Evolutionary conservation across 2,113 vertebrate genomes (phyloP).

Genomic region (Ahaetulla prasina): DNA sequence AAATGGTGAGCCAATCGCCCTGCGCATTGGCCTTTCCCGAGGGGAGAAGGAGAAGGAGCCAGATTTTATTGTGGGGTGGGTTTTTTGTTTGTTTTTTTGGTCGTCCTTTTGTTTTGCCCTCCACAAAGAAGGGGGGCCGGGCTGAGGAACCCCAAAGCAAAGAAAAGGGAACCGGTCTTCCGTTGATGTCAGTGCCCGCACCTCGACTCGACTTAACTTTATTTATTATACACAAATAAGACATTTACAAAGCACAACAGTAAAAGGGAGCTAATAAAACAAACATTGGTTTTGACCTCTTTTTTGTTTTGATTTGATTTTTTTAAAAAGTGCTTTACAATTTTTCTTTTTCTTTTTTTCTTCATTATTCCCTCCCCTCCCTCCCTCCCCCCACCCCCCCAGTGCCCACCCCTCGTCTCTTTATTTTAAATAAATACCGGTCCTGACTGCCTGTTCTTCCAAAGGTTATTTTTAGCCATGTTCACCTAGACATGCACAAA

Average conservation of each 20-base stretch:
- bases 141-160: constrained; percentile 53
- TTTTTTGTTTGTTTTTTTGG: background rate
- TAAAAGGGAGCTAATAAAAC: constrained; percentile 90
- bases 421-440: constrained; percentile 98
- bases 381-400: background rate
- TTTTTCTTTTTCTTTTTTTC: constrained; percentile 60
- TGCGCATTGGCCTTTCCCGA: constrained; percentile 52
- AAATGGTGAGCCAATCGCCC: constrained; percentile 39
- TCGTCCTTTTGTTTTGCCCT: constrained; percentile 40
- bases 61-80: background rate
- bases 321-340: constrained; percentile 98
- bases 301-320: constrained; percentile 51
- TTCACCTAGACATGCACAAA: constrained; percentile 80
- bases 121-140: constrained; percentile 55
- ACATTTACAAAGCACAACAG: constrained; percentile 91
- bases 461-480: constrained; percentile 76
- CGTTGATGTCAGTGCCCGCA: constrained; percentile 76
- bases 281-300: constrained; percentile 83
- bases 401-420: constrained; percentile 10
- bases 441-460: constrained; percentile 75
- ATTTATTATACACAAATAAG: constrained; percentile 95
- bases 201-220: constrained; percentile 80
- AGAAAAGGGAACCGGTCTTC: constrained; percentile 65
- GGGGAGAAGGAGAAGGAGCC: constrained; percentile 56
- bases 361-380: background rate